Conservation (phyloP, 2,888 invertebrate species). For the Acleris sparsana region DNA sequence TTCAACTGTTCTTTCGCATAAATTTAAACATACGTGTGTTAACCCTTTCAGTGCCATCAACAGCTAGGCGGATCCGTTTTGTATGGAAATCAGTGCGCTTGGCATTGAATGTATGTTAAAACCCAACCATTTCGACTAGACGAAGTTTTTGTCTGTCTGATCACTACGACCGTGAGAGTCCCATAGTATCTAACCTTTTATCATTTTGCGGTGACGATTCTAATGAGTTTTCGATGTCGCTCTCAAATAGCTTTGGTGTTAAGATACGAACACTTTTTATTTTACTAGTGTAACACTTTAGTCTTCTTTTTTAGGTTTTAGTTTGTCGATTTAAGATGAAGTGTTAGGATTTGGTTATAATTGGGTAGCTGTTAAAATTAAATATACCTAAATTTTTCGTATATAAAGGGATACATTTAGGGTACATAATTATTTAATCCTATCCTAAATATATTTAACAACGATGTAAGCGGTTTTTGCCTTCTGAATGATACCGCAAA, state of each 20-base stretch:
- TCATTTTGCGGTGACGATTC: constrained; percentile 55
- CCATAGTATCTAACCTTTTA: constrained; percentile 35
- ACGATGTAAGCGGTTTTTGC: not conserved
- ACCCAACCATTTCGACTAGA: constrained; percentile 16
- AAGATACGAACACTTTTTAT: constrained; percentile 24
- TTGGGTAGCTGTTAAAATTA: too few relatives aligned
- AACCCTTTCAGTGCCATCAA: not conserved
- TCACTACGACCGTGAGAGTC: constrained; percentile 20
- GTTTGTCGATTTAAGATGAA: not conserved
- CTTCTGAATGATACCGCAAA: not conserved
- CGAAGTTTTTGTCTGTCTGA: constrained; percentile 26
- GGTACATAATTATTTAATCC: too few relatives aligned
- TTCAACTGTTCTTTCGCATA: not conserved
- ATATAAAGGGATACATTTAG: too few relatives aligned
- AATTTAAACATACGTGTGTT: not conserved
- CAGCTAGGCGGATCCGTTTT: not conserved
- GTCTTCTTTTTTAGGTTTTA: not conserved
- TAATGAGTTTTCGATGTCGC: constrained; percentile 64
- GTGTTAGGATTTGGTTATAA: too few relatives aligned
- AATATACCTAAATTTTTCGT: too few relatives aligned
- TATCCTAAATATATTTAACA: not conserved
- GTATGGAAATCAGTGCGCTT: too few relatives aligned
- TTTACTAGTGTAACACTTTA: not conserved
- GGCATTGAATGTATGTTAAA: not conserved
- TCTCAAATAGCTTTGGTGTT: constrained; percentile 38